Base-by-base conservation (phyloP, 1,140 invertebrate species). In the Aphelenchoides avenae region DNA sequence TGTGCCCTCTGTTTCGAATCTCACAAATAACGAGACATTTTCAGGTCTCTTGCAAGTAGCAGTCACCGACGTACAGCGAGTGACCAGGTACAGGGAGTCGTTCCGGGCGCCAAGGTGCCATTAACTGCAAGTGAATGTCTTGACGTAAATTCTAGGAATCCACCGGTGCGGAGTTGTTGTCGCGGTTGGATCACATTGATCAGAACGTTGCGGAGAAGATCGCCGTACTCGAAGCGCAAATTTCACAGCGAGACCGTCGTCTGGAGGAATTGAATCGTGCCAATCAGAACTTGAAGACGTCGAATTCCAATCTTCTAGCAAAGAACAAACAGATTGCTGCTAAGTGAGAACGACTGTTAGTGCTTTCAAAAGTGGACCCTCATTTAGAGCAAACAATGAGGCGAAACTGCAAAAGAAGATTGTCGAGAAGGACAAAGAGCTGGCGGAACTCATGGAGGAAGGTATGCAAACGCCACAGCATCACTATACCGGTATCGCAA, bases 391-490 rank as follows among this genome's bases (percentile, higher is more conserved):
- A 39, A 15, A 46, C 5, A 29, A 33, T 3, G 70, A 68, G 43
- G n/a, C 65, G 3, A 68, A 68, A 50, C 42, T 73, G 7, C 67
- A 73, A 52, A 73, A 64, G 39, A 48, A 70, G 51, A 36, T 73
- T 22, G 56, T 42, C 1, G 70, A 68, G 26, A 68, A 71, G n/a
- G 66, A 68, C 20, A 64, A 63, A 33, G 68, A 73, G 36, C 29
- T 68, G 11, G 62, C 53, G 30, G 65, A 68, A 9, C 52, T 68
- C 31, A 58, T 68, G 61, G 67, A 70, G 7, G 65, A 68, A 72
- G 65, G 64, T 71, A 55, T 44, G n/a, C 9, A 43, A 18, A 30
- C 4, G 44, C n/a, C n/a, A n/a, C n/a, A n/a, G n/a, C n/a, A n/a
- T n/a, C n/a, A n/a, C n/a, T n/a, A n/a, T n/a, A n/a, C n/a, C n/a